Base-by-base conservation (phyloP, 2,888 invertebrate genomes). In the Torymus auratus region DNA sequence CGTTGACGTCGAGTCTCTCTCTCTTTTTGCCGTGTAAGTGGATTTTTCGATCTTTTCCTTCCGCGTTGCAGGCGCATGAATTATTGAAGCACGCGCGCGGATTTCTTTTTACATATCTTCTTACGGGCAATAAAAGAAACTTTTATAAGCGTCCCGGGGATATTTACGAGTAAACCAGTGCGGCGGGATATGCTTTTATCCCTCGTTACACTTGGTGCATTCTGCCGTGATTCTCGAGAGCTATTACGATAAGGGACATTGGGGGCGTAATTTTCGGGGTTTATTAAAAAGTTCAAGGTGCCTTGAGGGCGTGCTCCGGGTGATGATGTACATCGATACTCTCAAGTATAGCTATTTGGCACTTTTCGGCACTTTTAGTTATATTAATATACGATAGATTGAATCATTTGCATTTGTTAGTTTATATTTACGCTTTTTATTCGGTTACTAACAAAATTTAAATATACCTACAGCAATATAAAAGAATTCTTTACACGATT, bases 31-130 rank as follows among this genome's bases (percentile, higher is more conserved):
- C 50, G 61, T 80, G 70, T 62, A 76, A 80, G 62, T 67, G 72
- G 68, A 80, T 80, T 76, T 28, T 17, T 52, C 67, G 61, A 80
- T 80, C 70, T 56, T 28, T 55, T 15, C 41, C 58, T 15, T 69
- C 28, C 28, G 56, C 28, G 55, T 28, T 14, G 14, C 23, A 5
- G 58, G 62, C 69, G 64, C 69, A 78, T 78, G 78, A 81, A 78
- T 81, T 81, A 81, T 78, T 81, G 70, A 78, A 81, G 73, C 73
- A 78, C 69, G 76, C 53, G 50, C 60, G 64, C 58, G 60, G 62
- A 71, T 71, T 80, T 80, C 56, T 76, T 80, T 80, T 52, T 76
- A 64, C 74, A 52, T 50, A 52, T 72, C 12, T 20, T 17, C 58
- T 53, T 13, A 0, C 28, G 60, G 56, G 60, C 64, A 55, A 74